Base-by-base conservation (phyloP, 2,797 vertebrate genomes). In the Philypnodon macrostomus region DNA sequence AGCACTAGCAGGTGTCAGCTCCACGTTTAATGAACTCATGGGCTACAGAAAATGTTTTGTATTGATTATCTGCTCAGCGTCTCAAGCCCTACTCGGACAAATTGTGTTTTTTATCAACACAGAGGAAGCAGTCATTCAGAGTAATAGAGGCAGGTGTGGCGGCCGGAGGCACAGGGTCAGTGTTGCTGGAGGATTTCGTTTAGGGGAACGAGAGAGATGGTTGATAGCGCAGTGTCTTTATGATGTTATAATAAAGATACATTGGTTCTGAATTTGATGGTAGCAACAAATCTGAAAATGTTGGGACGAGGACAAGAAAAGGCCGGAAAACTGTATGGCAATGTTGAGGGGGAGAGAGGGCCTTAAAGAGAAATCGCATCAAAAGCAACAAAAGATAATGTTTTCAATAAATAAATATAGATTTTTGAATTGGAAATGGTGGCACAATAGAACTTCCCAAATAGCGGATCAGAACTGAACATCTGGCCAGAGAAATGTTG, bases 11-110 rank as follows among this genome's bases (percentile, higher is more conserved):
- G 83, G 84, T 84, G 83, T 83, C 84, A 80, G 73, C 63, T 52
- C 67, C 76, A 76, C 70, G 21, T 85, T 85, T 84, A 84, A 86
- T 89, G 85, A 87, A 87, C 84, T 82, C 73, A 77, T 84, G 80
- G 74, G 61, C 70, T 72, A 77, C 73, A 40, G 79, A 84, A 86
- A 85, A 87, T 82, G 78, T 84, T 87, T 88, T 77, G 75, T 86
- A 87, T 88, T 76, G 87, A 88, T 84, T 85, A 81, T n/a, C 80
- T 79, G 80, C 79, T 82, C 70, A 19, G 63, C 77, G 60, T 48
- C 79, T 80, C 71, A 74, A 75, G 76, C 69, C 61, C 29, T 73
- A 66, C 75, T n/a, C 70, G 81, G 83, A 85, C 81, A 85, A 79
- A 88, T 81, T 50, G 83, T 77, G 76, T 76, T 77, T 81, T 74